Evolutionary conservation across 2,888 invertebrate genomes (phyloP), one percentile per base, ranked within the genome.

Genomic region (Rotaria macrura): DNA sequence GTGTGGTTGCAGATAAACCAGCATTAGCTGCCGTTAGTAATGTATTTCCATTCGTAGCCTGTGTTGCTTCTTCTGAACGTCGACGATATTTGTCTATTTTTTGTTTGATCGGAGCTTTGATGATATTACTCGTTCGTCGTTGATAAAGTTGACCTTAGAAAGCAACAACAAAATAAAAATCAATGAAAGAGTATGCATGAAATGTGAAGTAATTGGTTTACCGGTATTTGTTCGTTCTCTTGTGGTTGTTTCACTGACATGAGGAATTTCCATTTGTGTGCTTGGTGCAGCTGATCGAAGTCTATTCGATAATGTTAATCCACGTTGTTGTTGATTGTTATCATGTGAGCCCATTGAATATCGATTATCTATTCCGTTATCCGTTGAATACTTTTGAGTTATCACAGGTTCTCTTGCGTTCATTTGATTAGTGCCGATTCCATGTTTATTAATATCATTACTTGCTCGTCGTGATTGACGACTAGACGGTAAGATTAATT

Each of bases 31-130:
- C 25, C 12, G 12, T 79, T 6, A 38, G 0, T 43, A 25, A 10
- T 14, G n/a, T 25, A 38, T 65, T 65, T 79, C 40, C 79, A 34
- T 29, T 34, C 7, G 2, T 34, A n/a, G 43, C 79, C 17, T 79
- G 79, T 2, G 79, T 79, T 10, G 5, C 25, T 79, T 79, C 79
- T 79, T 43, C 79, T 25, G 43, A 43, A n/a, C 79, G 79, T 43
- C 79, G 79, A 43, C 79, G 79, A 43, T 43, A 43, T 79, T 79
- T 79, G 43, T 79, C 79, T 20, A 79, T 79, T n/a, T 79, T 79
- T 25, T 79, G 79, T 43, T 79, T 79, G 3, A 79, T 43, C 5
- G 79, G 79, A 12, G 79, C 38, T 79, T 34, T 79, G 25, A 79
- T n/a, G 43, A 2, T 79, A 79, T 79, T 79, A 79, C 43, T 43